Evolutionary conservation across 2,888 invertebrate genomes (phyloP), one percentile per base, ranked within the genome.

Genomic region (Temnothorax rugatulus): DNA sequence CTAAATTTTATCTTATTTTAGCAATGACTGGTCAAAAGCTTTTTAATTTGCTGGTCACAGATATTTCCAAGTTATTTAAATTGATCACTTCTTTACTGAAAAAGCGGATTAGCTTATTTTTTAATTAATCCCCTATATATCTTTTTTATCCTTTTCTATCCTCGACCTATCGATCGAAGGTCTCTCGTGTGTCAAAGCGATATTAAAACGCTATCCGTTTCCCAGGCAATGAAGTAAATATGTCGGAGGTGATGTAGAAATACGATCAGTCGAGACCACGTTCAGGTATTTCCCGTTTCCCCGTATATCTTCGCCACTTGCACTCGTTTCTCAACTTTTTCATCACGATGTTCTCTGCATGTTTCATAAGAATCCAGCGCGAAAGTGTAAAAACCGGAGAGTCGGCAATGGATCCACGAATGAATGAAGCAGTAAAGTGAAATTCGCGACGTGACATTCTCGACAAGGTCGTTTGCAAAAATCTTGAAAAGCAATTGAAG

Each of bases 251-350:
- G 82, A 83, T 59, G 75, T 69, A 90, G 90, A 90, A 88, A 91
- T 91, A 90, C 90, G 90, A 90, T 90, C 91, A 81, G 25, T 84
- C 88, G 87, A 89, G 87, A 87, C 87, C 87, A 79, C 47, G 85
- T 88, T 86, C 91, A 91, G 88, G 90, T 90, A 90, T 90, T 90
- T 90, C 86, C 88, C 88, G 91, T 90, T 91, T 90, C 87, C 86
- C 68, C 90, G 87, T 90, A 91, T 86, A 91, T 90, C 91, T 84
- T 91, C 86, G 88, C 91, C 90, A 90, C 91, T 89, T 88, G 91
- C 88, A 91, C 90, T 84, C 88, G 90, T 90, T 90, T 85, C 91
- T 91, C 90, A 90, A 90, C 83, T 91, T 90, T 90, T 90, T 90
- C 88, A 90, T 86, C 91, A 90, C 52, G 69, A 84, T 87, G 91